Evolutionary conservation across 2,113 vertebrate genomes (phyloP).

Genomic region (Psilopsiagon aymara): DNA sequence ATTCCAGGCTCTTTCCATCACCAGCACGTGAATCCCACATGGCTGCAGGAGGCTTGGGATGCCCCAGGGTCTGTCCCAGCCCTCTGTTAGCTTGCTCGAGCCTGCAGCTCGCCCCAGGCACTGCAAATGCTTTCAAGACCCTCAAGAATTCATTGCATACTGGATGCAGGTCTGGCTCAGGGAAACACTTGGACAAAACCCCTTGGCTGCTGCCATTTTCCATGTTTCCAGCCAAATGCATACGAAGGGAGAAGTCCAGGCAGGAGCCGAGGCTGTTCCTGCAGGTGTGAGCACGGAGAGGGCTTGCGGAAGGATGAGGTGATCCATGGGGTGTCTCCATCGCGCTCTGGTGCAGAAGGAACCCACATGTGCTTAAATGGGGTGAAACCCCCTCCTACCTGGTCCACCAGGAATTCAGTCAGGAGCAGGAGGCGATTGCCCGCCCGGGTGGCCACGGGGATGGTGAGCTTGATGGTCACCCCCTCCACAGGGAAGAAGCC

Average conservation of each 20-base stretch:
- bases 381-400: slow-evolving; percentile 66
- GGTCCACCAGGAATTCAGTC: slow-evolving; percentile 71
- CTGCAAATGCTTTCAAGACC: not conserved
- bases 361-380: rapidly evolving
- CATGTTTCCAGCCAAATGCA: not conserved
- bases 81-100: not conserved
- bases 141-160: not conserved
- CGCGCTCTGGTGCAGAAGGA: not conserved
- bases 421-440: slow-evolving; percentile 85
- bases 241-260: not conserved
- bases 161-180: not conserved
- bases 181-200: not conserved
- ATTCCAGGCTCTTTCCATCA: not conserved
- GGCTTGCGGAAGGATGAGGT: not conserved
- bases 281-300: not conserved
- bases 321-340: not conserved
- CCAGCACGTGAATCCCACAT: rapidly evolving
- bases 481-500: slow-evolving; percentile 83
- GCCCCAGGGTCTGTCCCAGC: not conserved
- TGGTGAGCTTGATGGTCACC: slow-evolving; percentile 77
- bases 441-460: slow-evolving; percentile 79
- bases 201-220: not conserved
- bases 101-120: not conserved
- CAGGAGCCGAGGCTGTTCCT: not conserved
- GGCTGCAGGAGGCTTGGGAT: not conserved